Base-by-base conservation (phyloP, 2,888 invertebrate species). In the Drosophila maculinotata region DNA sequence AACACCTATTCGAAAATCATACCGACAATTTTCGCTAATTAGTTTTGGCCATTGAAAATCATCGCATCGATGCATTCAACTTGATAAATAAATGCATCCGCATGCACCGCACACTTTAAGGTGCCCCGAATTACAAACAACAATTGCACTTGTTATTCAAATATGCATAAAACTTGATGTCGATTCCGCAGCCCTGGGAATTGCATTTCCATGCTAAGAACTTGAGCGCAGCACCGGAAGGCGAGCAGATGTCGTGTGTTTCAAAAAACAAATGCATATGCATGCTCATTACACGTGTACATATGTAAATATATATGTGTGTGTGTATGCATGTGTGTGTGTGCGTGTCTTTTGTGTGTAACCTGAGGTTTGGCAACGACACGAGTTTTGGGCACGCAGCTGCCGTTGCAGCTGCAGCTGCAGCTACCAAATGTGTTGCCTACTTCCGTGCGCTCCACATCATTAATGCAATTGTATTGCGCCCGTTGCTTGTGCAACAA, bases 401-500 rank as follows among this genome's bases (percentile, higher is more conserved):
- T 45, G 39, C 49, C 36, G 36, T 69, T 44, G 12, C 53, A n/a
- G n/a, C n/a, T n/a, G 64, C 49, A 63, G 31, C 44, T 45, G 39
- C 49, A 41, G 36, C 74, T 44, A 14, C 53, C 36, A 68, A 70
- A 70, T 58, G 62, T 72, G 69, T 64, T 68, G 67, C 79, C 76
- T 66, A 53, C 64, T 62, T 64, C 64, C 52, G 53, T 38, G 72
- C 64, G 72, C 56, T 26, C 20, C 30, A 54, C 83, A 79, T 79
- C 83, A 86, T 86, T 81, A 81, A 79, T 81, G 79, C 79, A 77
- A 70, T 75, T 75, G 75, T 76, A 51, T 51, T 75, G 72, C 2
- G 39, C 20, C 14, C 17, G 36, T 17, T 3, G 36, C 17, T 33
- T 6, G 54, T 36, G 54, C 59, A n/a, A 48, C 41, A 69, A 68